phyloP scores from a whole-genome alignment of 1,140 invertebrate genomes.

The Euwallacea similis region DNA sequence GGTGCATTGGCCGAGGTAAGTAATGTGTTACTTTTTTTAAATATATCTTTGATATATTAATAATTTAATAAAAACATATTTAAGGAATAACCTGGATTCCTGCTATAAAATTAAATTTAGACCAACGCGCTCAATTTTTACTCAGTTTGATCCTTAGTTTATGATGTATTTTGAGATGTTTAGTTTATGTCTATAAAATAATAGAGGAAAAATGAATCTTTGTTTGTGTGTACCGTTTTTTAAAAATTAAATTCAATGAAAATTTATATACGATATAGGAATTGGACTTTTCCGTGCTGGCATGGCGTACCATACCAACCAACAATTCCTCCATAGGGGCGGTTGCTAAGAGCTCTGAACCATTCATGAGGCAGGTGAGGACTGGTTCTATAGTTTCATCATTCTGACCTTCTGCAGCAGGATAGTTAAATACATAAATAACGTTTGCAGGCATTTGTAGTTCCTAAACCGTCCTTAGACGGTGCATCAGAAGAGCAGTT shows the following conservation, averaged over 20 bases:
- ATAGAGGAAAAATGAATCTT: not conserved
- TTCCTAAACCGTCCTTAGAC: conserved; percentile 18
- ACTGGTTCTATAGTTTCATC: conserved; percentile 1
- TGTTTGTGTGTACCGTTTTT: not conserved
- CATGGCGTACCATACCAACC: conserved; percentile 91
- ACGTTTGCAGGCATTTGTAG: conserved; percentile 27
- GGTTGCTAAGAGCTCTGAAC: conserved; percentile 91
- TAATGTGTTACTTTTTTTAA: no score
- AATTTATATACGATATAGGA: conserved; percentile 52
- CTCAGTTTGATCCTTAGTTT: no score
- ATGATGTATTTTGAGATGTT: no score
- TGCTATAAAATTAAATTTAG: no score
- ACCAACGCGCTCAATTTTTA: no score
- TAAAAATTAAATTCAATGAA: conserved; percentile 12
- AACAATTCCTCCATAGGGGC: conserved; percentile 83
- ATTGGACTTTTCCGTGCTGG: conserved; percentile 78
- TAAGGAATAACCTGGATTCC: not conserved
- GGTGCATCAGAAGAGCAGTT: conserved; percentile 44
- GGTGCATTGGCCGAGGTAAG: conserved; percentile 68
- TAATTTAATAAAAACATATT: not conserved
- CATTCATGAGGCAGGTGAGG: conserved; percentile 83
- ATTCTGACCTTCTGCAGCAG: no score
- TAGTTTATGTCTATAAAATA: not conserved
- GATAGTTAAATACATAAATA: not conserved
- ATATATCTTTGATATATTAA: not conserved